Evolutionary conservation across 1,140 invertebrate species (phyloP).

Genomic region (Artemia franciscana): DNA sequence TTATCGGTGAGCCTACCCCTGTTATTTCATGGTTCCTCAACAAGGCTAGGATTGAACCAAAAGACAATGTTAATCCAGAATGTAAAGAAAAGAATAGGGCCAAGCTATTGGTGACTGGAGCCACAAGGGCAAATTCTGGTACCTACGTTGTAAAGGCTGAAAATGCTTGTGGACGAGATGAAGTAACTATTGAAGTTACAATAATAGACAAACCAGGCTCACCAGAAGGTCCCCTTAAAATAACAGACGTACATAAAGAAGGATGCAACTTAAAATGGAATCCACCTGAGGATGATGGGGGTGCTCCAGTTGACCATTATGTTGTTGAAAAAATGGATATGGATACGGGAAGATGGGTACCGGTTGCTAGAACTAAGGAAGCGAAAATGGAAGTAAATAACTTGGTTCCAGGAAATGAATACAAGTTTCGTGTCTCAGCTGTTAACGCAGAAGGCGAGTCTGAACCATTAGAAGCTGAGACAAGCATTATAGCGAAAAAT

Average conservation of each 20-base stretch:
- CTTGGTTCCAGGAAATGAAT: conserved; percentile 70
- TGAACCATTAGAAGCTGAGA: conserved; percentile 64
- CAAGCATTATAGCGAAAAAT: conserved; percentile 86
- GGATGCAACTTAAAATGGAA: conserved; percentile 85
- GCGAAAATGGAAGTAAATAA: conserved; percentile 61
- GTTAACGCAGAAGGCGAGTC: conserved; percentile 88
- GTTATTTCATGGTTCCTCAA: conserved; percentile 61
- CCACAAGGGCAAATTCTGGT: conserved; percentile 56
- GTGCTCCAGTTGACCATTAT: conserved; percentile 71
- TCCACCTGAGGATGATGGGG: conserved; percentile 69
- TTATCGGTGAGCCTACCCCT: conserved; percentile 67
- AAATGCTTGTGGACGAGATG: conserved; percentile 71
- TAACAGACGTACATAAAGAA: conserved; percentile 75
- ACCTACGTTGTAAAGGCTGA: conserved; percentile 65
- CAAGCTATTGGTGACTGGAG: conserved; percentile 46
- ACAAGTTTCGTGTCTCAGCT: conserved; percentile 85
- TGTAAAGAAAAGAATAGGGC: conserved; percentile 54
- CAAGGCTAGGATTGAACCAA: conserved; percentile 39
- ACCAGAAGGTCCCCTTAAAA: conserved; percentile 75
- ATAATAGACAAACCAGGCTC: conserved; percentile 66
- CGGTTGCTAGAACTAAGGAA: conserved; percentile 48
- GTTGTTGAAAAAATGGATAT: conserved; percentile 68
- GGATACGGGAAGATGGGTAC: conserved; percentile 43
- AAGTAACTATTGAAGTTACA: conserved; percentile 63
- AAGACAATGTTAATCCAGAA: conserved; percentile 47